Percentiles rank a stretch among this genome's conserved stretches.
These are phyloP conservation scores for Harpalus rufipes DNA, from an alignment of 2,888 invertebrate species.

Conservation along the genomic window DNA sequence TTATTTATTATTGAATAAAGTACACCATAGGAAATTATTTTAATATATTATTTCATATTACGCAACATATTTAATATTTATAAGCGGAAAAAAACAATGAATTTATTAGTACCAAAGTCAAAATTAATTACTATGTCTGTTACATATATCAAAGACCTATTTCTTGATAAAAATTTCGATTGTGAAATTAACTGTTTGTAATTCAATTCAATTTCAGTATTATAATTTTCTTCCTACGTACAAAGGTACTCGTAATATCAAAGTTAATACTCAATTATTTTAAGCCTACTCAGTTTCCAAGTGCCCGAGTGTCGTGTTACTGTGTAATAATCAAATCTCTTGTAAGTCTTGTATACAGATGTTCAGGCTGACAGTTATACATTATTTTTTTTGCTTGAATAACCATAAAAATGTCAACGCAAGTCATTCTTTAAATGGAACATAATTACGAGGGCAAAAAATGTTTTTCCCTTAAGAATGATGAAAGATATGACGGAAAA, in stretches of 20 bases:
- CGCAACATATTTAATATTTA: too few relatives aligned
- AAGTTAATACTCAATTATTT: constrained; percentile 20
- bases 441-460: constrained; percentile 7
- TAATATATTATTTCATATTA: too few relatives aligned
- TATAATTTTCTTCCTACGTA: neutral
- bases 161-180: neutral
- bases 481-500: constrained; percentile 14
- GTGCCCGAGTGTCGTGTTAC: constrained; percentile 13
- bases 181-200: neutral
- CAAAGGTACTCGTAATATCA: neutral
- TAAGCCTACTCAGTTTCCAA: constrained; percentile 9
- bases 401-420: constrained; percentile 25
- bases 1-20: too few relatives aligned
- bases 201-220: neutral
- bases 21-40: too few relatives aligned
- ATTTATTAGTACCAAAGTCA: too few relatives aligned
- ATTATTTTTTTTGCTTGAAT: constrained; percentile 8
- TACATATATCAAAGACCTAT: neutral
- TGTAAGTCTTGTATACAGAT: constrained; percentile 32
- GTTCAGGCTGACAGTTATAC: constrained; percentile 9
- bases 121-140: too few relatives aligned
- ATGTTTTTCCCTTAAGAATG: neutral
- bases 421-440: constrained; percentile 27
- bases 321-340: constrained; percentile 5
- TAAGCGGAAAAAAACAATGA: too few relatives aligned